Percentiles rank a stretch among this genome's conserved stretches.
Evolutionary conservation across 2,888 invertebrate species (phyloP).

Genomic region (Trilocha varians): DNA sequence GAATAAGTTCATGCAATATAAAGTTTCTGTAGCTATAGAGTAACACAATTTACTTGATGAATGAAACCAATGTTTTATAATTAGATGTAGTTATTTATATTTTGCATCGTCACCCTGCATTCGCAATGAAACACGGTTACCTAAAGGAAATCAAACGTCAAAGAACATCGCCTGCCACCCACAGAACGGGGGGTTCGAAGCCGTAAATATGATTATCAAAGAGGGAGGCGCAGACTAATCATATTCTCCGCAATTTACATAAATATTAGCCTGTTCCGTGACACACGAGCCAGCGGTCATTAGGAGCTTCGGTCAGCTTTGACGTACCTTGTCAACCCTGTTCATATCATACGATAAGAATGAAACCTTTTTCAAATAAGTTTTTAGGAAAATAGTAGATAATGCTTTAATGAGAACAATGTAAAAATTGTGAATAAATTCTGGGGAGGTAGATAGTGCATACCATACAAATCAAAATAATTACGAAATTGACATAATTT

Average conservation of each 20-base stretch:
- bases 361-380: too few relatives aligned
- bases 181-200: slow-evolving; percentile 22
- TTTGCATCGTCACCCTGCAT: neutral
- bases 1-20: neutral
- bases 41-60: too few relatives aligned
- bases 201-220: slow-evolving; percentile 72
- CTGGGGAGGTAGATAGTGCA: too few relatives aligned
- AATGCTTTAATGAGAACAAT: too few relatives aligned
- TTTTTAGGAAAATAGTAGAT: too few relatives aligned
- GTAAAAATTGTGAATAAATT: too few relatives aligned
- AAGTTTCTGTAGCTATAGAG: neutral
- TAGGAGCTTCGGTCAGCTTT: slow-evolving; percentile 39
- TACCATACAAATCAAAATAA: too few relatives aligned
- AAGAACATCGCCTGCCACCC: slow-evolving; percentile 22
- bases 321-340: slow-evolving; percentile 8
- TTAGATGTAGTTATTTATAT: neutral
- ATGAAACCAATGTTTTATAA: neutral
- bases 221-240: slow-evolving; percentile 70
- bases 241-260: slow-evolving; percentile 73
- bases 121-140: neutral
- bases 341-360: slow-evolving; percentile 3
- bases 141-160: slow-evolving; percentile 2
- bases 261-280: slow-evolving; percentile 71
- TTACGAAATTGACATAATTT: too few relatives aligned
- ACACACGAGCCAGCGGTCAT: slow-evolving; percentile 52